phyloP scores from a whole-genome alignment of 2,113 vertebrate genomes.

The Bubo bubo region DNA sequence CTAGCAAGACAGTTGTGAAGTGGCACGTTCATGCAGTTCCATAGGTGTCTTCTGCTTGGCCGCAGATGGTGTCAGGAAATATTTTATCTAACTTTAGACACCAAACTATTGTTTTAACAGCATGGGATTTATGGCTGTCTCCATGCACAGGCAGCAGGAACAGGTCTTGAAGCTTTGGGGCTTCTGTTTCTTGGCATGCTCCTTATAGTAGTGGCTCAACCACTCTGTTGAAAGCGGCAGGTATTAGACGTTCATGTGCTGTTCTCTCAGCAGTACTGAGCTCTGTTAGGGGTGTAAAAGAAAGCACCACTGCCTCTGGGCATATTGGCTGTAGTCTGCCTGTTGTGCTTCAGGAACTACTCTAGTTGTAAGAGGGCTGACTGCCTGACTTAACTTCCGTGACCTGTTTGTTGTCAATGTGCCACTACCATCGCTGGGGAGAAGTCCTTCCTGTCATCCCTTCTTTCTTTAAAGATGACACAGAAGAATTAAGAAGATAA shows the following conservation, averaged over 20 bases:
- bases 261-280: neutral
- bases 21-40: fast-evolving
- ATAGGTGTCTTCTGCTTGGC: neutral
- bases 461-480: neutral
- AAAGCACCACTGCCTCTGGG: neutral
- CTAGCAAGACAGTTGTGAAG: neutral
- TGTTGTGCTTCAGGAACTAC: neutral
- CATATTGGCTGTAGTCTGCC: neutral
- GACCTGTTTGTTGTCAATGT: neutral
- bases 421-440: neutral
- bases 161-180: neutral
- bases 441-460: neutral
- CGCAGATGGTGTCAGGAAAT: neutral
- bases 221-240: neutral
- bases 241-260: neutral
- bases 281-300: neutral
- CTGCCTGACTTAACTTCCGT: neutral
- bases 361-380: neutral
- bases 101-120: neutral
- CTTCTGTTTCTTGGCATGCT: neutral
- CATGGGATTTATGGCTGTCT: neutral
- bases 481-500: neutral
- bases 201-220: neutral
- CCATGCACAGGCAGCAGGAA: neutral
- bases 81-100: neutral